A percentile compares a stretch with the other conserved stretches of the same genome.
Evolutionary conservation across 2,113 vertebrate genomes (phyloP).

Genomic region (Asarcornis scutulata): DNA sequence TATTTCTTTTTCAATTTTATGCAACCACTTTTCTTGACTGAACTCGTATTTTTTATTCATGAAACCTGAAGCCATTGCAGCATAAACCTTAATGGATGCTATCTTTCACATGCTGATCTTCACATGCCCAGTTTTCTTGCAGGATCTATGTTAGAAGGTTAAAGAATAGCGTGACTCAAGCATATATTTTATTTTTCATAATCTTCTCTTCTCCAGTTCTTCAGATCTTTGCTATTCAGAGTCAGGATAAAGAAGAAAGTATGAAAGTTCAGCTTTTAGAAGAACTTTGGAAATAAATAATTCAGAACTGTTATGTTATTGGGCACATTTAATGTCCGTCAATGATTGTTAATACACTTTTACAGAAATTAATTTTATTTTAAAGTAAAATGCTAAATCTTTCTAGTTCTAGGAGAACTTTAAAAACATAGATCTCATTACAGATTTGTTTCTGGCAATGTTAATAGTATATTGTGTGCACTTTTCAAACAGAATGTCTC

Average conservation of each 20-base stretch:
- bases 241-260: not conserved
- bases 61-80: constrained; percentile 42
- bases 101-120: constrained; percentile 57
- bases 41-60: constrained; percentile 58
- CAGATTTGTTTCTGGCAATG: not conserved
- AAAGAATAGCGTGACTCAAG: constrained; percentile 29
- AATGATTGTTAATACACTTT: not conserved
- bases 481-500: not conserved
- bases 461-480: not conserved
- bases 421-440: not conserved
- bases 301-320: not conserved
- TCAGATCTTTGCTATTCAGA: constrained; percentile 21
- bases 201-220: constrained; percentile 23
- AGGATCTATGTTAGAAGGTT: constrained; percentile 21
- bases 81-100: constrained; percentile 42
- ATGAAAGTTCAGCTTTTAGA: not conserved
- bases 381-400: not conserved
- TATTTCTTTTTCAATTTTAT: constrained; percentile 33
- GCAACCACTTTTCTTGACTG: constrained; percentile 18
- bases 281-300: not conserved
- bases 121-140: constrained; percentile 13
- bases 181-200: constrained; percentile 47
- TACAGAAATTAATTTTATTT: not conserved
- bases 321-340: not conserved
- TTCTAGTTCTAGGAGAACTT: not conserved